A percentile compares a stretch with the other conserved stretches of the same genome.
Conservation (phyloP, 2,113 vertebrate genomes). For the Semnopithecus entellus region DNA sequence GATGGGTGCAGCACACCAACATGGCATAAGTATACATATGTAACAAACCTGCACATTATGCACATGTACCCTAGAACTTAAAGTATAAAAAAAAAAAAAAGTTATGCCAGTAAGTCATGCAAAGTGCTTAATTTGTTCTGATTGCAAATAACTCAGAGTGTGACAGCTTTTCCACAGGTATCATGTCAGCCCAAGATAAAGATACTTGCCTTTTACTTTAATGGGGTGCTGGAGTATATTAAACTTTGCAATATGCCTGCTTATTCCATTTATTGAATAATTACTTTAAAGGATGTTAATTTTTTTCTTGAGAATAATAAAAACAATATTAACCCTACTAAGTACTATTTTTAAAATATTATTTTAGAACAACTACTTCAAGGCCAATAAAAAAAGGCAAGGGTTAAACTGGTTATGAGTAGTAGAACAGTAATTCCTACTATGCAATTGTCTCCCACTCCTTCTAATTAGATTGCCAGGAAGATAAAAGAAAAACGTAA, state of each 20-base stretch:
- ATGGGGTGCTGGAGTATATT: conserved; percentile 11
- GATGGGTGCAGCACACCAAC: no score
- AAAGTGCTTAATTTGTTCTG: conserved; percentile 49
- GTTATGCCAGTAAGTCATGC: conserved; percentile 33
- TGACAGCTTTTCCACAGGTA: neutral
- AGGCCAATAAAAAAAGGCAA: neutral
- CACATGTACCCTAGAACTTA: no score
- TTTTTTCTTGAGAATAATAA: neutral
- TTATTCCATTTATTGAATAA: conserved; percentile 8
- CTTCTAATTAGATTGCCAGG: neutral
- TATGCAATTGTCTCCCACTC: neutral
- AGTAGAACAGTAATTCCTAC: neutral
- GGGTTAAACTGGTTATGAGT: neutral
- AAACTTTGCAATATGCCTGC: neutral
- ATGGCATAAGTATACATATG: no score
- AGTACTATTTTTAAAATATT: neutral
- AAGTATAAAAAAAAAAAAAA: neutral
- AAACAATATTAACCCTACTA: neutral
- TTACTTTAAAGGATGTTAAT: neutral
- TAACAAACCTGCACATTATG: no score
- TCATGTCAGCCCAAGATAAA: conserved; percentile 22
- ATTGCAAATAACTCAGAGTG: neutral
- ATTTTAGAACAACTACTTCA: neutral
- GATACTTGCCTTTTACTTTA: conserved; percentile 50
- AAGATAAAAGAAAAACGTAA: neutral